Evolutionary conservation across 2,797 vertebrate species (phyloP).

Genomic region (Cetoscarus ocellatus): DNA sequence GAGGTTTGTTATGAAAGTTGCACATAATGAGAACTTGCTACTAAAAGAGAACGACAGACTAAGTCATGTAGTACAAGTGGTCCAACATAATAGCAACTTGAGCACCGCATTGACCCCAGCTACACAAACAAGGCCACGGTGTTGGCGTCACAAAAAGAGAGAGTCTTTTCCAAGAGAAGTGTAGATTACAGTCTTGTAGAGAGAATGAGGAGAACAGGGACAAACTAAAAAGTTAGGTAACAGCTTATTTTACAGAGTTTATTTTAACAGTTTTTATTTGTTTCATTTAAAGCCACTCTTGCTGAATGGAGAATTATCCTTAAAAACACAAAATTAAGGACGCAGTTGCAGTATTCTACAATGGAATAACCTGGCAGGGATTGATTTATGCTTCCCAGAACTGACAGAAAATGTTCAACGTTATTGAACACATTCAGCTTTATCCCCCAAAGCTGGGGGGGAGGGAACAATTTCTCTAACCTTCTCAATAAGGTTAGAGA

Average conservation of each 20-base stretch:
- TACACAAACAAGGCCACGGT: slow-evolving; percentile 33
- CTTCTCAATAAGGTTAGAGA: too few species aligned
- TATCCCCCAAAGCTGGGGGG: too few species aligned
- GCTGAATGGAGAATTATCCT: too few species aligned
- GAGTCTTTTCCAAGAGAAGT: slow-evolving; percentile 38
- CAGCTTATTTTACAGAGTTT: too few species aligned
- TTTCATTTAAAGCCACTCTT: too few species aligned
- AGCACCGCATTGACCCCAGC: slow-evolving; percentile 34
- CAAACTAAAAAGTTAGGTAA: slow-evolving; percentile 6
- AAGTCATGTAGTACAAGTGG: slow-evolving; percentile 15
- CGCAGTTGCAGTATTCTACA: too few species aligned
- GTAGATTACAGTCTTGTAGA: slow-evolving; percentile 45
- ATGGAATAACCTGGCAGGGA: too few species aligned
- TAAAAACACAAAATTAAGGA: too few species aligned
- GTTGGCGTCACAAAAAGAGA: slow-evolving; percentile 17
- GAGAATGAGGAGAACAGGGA: background rate
- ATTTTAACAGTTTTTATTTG: too few species aligned
- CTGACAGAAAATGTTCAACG: background rate
- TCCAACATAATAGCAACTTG: slow-evolving; percentile 13
- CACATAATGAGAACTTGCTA: too few species aligned
- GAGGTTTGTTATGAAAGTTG: background rate
- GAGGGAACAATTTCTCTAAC: too few species aligned
- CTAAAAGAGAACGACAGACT: slow-evolving; percentile 14
- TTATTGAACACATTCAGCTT: too few species aligned
- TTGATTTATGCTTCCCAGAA: background rate